These are phyloP conservation scores for Phalanger gymnotis DNA, from an alignment of 2,797 vertebrate genomes.

Conservation along the genomic window DNA sequence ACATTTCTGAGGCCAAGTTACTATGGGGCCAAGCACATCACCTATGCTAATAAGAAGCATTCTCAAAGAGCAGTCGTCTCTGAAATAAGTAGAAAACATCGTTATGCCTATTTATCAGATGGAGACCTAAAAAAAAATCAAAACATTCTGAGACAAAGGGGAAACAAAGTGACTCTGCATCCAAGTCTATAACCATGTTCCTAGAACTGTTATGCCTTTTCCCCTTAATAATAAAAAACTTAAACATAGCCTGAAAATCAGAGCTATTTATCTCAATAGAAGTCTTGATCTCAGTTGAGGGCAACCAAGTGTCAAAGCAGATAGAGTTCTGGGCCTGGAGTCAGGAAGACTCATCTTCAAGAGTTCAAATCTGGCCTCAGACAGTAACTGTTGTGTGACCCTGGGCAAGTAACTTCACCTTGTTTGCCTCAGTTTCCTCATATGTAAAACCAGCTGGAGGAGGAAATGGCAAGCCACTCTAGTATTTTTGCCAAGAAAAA, in stretches of 20 bases:
- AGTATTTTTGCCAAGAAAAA: not conserved
- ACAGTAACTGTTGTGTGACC: not conserved
- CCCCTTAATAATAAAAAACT: not conserved
- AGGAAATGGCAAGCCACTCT: not conserved
- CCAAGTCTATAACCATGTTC: not conserved
- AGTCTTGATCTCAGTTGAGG: not conserved
- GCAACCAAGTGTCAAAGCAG: not conserved
- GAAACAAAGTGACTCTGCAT: not conserved
- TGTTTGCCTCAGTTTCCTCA: not conserved
- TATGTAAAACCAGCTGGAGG: not conserved
- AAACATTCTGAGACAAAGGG: not conserved
- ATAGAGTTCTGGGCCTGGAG: not conserved
- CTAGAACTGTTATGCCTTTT: conserved; percentile 6
- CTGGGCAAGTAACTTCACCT: not conserved
- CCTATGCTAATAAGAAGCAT: not conserved
- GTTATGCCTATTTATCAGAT: not conserved
- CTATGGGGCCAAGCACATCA: conserved; percentile 9
- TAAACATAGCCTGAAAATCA: conserved; percentile 48
- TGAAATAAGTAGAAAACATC: not conserved
- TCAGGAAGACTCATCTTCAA: not conserved
- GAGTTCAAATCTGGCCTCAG: not conserved
- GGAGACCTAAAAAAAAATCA: not conserved
- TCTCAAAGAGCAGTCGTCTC: not conserved
- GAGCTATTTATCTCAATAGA: not conserved
- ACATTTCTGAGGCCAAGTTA: conserved; percentile 26